Evolutionary conservation across 2,888 invertebrate species (phyloP), one percentile per base, ranked within the genome.

Genomic region (Rugalucina vietnamica): DNA sequence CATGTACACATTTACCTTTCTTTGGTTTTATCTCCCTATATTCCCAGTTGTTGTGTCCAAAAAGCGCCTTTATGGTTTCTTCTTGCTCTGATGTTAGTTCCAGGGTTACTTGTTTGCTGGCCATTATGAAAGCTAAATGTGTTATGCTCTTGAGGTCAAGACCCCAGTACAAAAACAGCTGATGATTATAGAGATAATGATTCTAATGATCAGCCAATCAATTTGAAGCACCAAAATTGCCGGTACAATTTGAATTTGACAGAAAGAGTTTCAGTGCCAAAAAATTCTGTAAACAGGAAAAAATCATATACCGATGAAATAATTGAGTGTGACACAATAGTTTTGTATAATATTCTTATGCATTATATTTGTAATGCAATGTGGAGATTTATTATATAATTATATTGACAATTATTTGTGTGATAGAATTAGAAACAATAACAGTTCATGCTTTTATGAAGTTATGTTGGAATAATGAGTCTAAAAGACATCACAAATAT

Each of bases 401-500:
- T n/a, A n/a, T n/a, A n/a, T n/a, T n/a, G n/a, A n/a, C n/a, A n/a
- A n/a, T n/a, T n/a, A n/a, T n/a, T n/a, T n/a, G n/a, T n/a, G n/a
- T n/a, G n/a, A n/a, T n/a, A n/a, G n/a, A n/a, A n/a, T n/a, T n/a
- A n/a, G n/a, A n/a, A n/a, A n/a, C n/a, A n/a, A n/a, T n/a, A n/a
- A n/a, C n/a, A n/a, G n/a, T n/a, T n/a, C n/a, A n/a, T n/a, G n/a
- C n/a, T n/a, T n/a, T n/a, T n/a, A n/a, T n/a, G n/a, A n/a, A n/a
- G n/a, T n/a, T n/a, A n/a, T n/a, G n/a, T n/a, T n/a, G 72, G 5
- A 39, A 74, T 32, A 50, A 78, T 78, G 78, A 71, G 54, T 71
- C n/a, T 71, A 10, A 78, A 49, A 43, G 78, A 78, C 34, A 71
- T 78, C 2, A 78, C 78, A 1, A 78, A 78, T n/a, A 12, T 32